A percentile compares a stretch with the other conserved stretches of the same genome.
Evolutionary conservation across 2,113 vertebrate species (phyloP).

Genomic region (Gadus macrocephalus): DNA sequence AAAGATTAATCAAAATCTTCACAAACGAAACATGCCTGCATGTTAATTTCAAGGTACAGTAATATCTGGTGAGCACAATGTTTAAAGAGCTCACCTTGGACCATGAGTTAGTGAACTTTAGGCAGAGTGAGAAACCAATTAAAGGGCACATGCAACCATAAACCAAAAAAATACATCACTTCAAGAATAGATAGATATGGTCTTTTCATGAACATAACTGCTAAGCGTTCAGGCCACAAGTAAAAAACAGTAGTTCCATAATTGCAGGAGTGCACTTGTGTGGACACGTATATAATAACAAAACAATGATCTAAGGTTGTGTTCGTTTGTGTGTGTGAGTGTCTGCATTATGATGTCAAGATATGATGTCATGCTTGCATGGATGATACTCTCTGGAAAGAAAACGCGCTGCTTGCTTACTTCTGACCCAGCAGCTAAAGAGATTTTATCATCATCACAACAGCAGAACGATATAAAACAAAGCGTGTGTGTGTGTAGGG

Average conservation of each 20-base stretch:
- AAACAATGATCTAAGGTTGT: constrained; percentile 26
- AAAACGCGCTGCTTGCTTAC: constrained; percentile 23
- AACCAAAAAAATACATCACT: constrained; percentile 26
- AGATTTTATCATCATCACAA: constrained; percentile 53
- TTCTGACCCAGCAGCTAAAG: constrained; percentile 38
- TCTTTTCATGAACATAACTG: constrained; percentile 28
- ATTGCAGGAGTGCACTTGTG: constrained; percentile 50
- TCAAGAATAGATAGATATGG: constrained; percentile 40
- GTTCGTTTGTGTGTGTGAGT: constrained; percentile 6
- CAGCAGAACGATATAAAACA: constrained; percentile 41
- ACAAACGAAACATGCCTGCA: constrained; percentile 68
- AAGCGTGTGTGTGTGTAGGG: constrained; percentile 30
- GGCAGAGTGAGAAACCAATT: background rate
- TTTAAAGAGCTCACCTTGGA: constrained; percentile 29
- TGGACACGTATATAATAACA: constrained; percentile 44
- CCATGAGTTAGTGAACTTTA: constrained; percentile 11
- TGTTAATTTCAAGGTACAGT: constrained; percentile 57
- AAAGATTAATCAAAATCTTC: no score
- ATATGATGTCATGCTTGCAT: constrained; percentile 48
- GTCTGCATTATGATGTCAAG: constrained; percentile 51
- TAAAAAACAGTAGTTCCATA: constrained; percentile 59
- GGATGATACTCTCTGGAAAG: constrained; percentile 34
- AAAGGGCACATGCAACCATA: constrained; percentile 15
- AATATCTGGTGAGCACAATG: constrained; percentile 15
- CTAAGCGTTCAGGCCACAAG: constrained; percentile 49